Evolutionary conservation across 2,888 invertebrate genomes (phyloP).

Genomic region (Elmis aenea): DNA sequence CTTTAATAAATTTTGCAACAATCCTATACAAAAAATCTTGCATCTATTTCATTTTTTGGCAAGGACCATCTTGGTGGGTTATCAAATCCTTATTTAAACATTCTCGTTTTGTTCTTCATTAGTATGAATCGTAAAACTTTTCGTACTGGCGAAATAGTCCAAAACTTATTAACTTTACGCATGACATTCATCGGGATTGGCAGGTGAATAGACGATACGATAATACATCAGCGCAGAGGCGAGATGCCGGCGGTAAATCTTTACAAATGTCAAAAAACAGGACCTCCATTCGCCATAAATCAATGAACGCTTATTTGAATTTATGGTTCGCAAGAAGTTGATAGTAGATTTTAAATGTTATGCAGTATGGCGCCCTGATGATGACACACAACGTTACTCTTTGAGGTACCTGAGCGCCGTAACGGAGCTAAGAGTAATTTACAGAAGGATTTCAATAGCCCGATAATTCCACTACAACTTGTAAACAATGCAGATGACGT

Average conservation of each 20-base stretch:
- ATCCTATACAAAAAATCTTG: no score
- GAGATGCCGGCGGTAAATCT: slow-evolving; percentile 32
- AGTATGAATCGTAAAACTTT: no score
- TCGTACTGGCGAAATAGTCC: no score
- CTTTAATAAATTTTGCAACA: no score
- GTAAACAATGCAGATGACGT: slow-evolving; percentile 35
- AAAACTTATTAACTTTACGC: no score
- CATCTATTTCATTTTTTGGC: no score
- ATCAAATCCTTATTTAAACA: no score
- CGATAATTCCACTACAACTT: slow-evolving; percentile 34
- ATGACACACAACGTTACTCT: slow-evolving; percentile 28
- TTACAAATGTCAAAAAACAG: slow-evolving; percentile 36
- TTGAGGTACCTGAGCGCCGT: slow-evolving; percentile 23
- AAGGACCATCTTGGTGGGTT: no score
- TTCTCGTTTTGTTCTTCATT: no score
- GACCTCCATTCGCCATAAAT: slow-evolving; percentile 35
- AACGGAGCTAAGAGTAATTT: slow-evolving; percentile 22
- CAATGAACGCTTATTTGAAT: slow-evolving; percentile 35
- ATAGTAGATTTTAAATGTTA: slow-evolving; percentile 39
- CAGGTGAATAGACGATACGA: slow-evolving; percentile 13
- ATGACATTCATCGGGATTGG: no score
- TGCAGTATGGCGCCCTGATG: slow-evolving; percentile 30
- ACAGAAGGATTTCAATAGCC: slow-evolving; percentile 30
- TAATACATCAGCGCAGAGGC: slow-evolving; percentile 23
- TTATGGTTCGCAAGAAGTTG: slow-evolving; percentile 33